Evolutionary conservation across 2,888 invertebrate species (phyloP).

Genomic region (Spodoptera littoralis): DNA sequence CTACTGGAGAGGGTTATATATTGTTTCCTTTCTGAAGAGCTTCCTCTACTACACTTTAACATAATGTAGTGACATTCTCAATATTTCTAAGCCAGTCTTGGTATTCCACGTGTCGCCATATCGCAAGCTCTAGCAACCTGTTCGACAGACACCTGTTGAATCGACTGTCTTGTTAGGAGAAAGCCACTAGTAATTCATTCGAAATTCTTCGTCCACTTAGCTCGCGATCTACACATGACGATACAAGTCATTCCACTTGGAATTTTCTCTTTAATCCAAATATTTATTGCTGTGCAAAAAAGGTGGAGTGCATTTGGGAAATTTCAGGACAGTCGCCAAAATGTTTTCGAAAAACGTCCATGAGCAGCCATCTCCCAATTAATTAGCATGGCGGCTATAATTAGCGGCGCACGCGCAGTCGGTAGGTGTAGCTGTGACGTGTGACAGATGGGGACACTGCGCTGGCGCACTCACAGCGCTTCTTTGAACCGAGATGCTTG

Average conservation of each 20-base stretch:
- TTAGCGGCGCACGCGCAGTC: conserved; percentile 71
- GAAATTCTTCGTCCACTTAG: conserved; percentile 44
- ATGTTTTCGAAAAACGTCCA: conserved; percentile 50
- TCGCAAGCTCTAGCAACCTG: conserved; percentile 35
- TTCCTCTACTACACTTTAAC: conserved; percentile 15
- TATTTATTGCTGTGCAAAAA: neutral
- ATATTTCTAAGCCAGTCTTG: conserved; percentile 10
- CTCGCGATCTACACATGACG: conserved; percentile 18
- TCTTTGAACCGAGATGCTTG: conserved; percentile 74
- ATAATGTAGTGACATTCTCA: conserved; percentile 9
- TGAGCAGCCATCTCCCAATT: conserved; percentile 69
- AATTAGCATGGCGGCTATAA: conserved; percentile 81
- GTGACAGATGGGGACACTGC: conserved; percentile 85
- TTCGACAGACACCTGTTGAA: conserved; percentile 45
- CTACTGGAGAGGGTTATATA: conserved; percentile 48
- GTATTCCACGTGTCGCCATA: conserved; percentile 23
- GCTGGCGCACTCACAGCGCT: conserved; percentile 74
- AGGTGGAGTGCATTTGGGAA: neutral
- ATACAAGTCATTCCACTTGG: conserved; percentile 14
- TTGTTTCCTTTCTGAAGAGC: conserved; percentile 46
- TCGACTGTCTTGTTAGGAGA: conserved; percentile 48
- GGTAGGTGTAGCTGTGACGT: conserved; percentile 77
- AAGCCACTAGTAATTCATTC: conserved; percentile 43
- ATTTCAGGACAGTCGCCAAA: conserved; percentile 42
- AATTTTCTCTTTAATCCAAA: neutral